Conservation (phyloP, 2,888 invertebrate species). For the Orchesella flavescens region DNA sequence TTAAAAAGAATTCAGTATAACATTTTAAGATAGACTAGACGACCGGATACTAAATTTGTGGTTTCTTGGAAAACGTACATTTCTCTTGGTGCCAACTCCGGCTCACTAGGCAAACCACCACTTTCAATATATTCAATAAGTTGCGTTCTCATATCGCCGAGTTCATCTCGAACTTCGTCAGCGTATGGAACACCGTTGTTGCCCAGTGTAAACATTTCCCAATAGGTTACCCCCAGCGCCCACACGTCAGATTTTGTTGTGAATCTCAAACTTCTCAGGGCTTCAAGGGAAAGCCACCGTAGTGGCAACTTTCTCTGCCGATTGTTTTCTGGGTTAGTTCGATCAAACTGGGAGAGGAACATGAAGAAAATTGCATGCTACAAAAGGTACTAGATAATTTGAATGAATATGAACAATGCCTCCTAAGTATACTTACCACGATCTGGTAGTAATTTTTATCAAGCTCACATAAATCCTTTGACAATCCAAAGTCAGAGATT, state of each 20-base stretch:
- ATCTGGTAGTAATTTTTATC: conserved; percentile 45
- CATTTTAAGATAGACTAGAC: no score
- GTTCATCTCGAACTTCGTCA: no score
- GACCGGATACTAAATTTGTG: no score
- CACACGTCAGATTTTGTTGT: not conserved
- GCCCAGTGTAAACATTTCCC: not conserved
- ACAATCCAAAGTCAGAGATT: conserved; percentile 65
- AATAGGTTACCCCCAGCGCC: not conserved
- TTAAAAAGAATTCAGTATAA: no score
- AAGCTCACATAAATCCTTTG: conserved; percentile 33
- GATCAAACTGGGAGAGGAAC: no score
- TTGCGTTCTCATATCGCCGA: no score
- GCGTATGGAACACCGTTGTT: no score
- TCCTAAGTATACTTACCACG: conserved; percentile 15
- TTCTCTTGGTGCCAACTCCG: not conserved
- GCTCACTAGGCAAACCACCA: not conserved
- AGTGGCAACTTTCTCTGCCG: not conserved
- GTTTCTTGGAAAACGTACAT: not conserved
- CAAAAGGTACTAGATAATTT: no score
- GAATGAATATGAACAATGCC: no score
- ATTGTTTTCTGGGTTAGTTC: not conserved
- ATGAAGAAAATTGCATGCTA: no score
- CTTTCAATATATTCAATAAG: not conserved
- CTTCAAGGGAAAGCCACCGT: not conserved
- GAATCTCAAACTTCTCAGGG: not conserved